Base-by-base conservation (phyloP, 1,140 invertebrate genomes). In the Drosophila pseudoobscura region DNA sequence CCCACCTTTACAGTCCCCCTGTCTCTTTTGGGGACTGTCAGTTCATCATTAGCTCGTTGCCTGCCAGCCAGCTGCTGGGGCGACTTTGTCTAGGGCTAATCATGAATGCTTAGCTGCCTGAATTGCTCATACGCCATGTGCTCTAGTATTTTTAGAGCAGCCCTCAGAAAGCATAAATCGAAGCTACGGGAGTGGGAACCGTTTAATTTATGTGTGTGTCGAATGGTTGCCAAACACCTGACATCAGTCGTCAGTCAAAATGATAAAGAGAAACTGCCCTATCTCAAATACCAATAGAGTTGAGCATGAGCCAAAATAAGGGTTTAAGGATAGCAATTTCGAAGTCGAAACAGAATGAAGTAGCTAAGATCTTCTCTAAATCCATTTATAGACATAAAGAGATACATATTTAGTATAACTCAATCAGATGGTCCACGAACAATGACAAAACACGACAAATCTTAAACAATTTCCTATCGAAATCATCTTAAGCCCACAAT, bases 151-250 rank as follows among this genome's bases (percentile, higher is more conserved):
- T 56, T 51, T 70, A 57, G 59, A 56, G 24, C 22, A 52, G 11
- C 9, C 46, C 59, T 6, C 35, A 17, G 24, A 43, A 9, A 31
- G 57, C 56, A 75, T 77, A 60, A 75, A 78, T 75, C 65, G 60
- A 64, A 60, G 54, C 35, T 39, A 4, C 9, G 11, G 17, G 45
- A 6, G 35, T n/a, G 39, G 17, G 26, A 47, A 64, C 43, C 39
- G 39, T 45, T 55, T 61, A 65, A 84, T 82, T 87, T 82, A 85
- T 82, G 50, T 57, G 13, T 52, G 39, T 62, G 41, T 62, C 35
- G 56, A 58, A 44, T 46, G 63, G 57, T 87, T 87, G 66, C 82
- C 73, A 77, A 84, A 77, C 73, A 85, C 68, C 82, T 87, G 80
- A 51, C 80, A 75, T 46, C 44, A 50, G 62, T 84, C 70, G 65